Evolutionary conservation across 2,888 invertebrate species (phyloP).

Genomic region (Erynnis tages): DNA sequence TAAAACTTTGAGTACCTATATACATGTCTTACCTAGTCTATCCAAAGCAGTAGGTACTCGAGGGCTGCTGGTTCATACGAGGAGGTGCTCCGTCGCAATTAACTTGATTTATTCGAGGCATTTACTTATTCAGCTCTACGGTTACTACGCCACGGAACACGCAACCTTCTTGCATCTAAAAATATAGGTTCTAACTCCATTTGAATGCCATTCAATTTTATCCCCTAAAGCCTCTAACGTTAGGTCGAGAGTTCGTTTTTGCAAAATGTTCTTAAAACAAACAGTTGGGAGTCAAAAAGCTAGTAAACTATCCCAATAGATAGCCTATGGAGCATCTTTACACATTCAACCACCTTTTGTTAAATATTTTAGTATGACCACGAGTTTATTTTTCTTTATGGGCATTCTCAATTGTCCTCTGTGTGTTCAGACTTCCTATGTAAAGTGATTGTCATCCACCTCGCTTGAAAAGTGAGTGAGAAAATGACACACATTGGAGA

Average conservation of each 20-base stretch:
- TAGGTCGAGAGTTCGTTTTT: constrained; percentile 38
- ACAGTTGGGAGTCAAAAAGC: constrained; percentile 32
- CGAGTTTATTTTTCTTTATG: constrained; percentile 41
- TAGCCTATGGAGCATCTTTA: constrained; percentile 54
- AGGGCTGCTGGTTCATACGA: constrained; percentile 66
- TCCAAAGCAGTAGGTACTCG: constrained; percentile 57
- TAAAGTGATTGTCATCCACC: too few species aligned
- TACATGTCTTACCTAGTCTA: constrained; percentile 43
- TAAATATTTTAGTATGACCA: constrained; percentile 55
- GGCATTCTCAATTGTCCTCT: background rate
- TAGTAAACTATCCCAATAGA: constrained; percentile 54
- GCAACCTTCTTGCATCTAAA: constrained; percentile 50
- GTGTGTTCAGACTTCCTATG: background rate
- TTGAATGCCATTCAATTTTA: background rate
- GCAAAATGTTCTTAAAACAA: background rate
- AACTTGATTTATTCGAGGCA: constrained; percentile 79
- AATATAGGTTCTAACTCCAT: constrained; percentile 42
- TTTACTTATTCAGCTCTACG: constrained; percentile 79
- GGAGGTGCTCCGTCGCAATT: constrained; percentile 77
- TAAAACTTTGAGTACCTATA: constrained; percentile 39
- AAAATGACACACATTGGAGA: too few species aligned
- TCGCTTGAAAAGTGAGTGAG: too few species aligned
- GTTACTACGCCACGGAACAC: constrained; percentile 66
- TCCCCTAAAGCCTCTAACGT: background rate
- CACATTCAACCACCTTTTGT: constrained; percentile 56